Base-by-base conservation (phyloP, 2,888 invertebrate species). In the Digitonthophagus gazella region DNA sequence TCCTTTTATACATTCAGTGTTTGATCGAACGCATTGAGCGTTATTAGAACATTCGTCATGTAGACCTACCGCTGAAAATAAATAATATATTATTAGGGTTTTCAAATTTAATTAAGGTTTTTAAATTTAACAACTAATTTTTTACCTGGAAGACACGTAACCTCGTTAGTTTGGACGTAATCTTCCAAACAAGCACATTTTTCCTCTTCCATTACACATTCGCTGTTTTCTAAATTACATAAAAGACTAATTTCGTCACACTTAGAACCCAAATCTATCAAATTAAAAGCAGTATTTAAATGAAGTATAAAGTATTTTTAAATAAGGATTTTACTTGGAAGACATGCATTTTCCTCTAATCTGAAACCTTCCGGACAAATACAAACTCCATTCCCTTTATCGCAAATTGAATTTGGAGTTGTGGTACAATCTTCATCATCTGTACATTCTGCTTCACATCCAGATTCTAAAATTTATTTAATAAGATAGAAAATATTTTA, bases 251-350 rank as follows among this genome's bases (percentile, higher is more conserved):
- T 14, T n/a, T 58, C 19, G 63, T 66, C 66, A 22, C 70, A 70
- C 19, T 11, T 44, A 2, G 22, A 65, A 11, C 70, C 70, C 15
- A 70, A 56, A 67, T 70, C 70, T 70, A 55, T n/a, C 67, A 65
- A 14, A 18, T 16, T 4, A 18, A 14, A 66, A 61, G 15, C 1
- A 56, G 14, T 15, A 22, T n/a, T n/a, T n/a, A 58, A 66, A 6
- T 61, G 3, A 8, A 2, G 55, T 18, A 65, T 44, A 19, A 58
- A 58, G 15, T 5, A 54, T 15, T 20, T 5, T 15, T 8, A 28
- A 11, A 15, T 14, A 66, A 56, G 6, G 19, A 19, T n/a, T 14
- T 65, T 70, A 70, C 70, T 70, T 44, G 70, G 70, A 3, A 65
- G 18, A 14, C 70, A 70, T 8, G 28, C 28, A n/a, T 68, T 20